Conservation (phyloP, 2,113 vertebrate species). For the Maylandia zebra region DNA sequence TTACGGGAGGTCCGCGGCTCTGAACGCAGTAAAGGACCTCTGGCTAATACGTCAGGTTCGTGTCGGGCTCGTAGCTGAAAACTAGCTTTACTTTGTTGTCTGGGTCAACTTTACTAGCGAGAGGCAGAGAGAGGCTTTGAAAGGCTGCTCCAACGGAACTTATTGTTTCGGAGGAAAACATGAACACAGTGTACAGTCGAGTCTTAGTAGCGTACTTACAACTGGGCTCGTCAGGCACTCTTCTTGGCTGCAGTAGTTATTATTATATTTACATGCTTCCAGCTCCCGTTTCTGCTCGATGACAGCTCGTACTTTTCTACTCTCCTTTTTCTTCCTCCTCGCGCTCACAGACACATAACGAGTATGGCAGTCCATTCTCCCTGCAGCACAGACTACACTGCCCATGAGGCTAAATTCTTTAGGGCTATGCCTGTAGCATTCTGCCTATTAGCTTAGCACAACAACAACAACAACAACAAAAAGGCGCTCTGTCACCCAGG, state of each 20-base stretch:
- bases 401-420: rapidly evolving
- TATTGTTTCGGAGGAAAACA: too few species aligned
- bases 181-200: rapidly evolving
- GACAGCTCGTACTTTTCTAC: rapidly evolving
- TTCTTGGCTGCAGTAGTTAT: rapidly evolving
- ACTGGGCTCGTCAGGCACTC: rapidly evolving
- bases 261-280: background rate
- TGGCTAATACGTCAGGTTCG: rapidly evolving
- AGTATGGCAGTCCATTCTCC: rapidly evolving
- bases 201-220: rapidly evolving
- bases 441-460: background rate
- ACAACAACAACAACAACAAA: background rate
- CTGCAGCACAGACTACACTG: background rate
- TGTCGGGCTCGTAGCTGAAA: rapidly evolving
- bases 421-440: rapidly evolving
- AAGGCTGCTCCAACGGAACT: rapidly evolving
- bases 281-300: rapidly evolving
- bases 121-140: background rate
- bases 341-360: background rate
- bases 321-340: background rate
- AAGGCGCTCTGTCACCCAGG: background rate
- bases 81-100: background rate
- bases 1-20: rapidly evolving
- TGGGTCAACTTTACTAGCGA: background rate
- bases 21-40: rapidly evolving